phyloP scores from a whole-genome alignment of 2,797 vertebrate species.

The Myotis findleyi region DNA sequence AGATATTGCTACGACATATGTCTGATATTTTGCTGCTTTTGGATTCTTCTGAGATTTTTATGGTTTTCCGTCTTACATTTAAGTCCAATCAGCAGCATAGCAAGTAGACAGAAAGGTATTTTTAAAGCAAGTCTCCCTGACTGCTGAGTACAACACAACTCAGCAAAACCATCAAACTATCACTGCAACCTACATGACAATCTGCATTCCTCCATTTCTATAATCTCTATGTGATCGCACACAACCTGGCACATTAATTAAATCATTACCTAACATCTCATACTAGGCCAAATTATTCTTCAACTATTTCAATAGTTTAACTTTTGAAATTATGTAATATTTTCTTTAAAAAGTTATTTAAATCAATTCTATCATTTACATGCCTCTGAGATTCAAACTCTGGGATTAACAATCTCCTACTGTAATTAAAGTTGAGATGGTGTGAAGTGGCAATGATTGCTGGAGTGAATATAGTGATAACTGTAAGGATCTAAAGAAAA shows the following conservation, averaged over 20 bases:
- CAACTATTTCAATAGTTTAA: constrained; percentile 22
- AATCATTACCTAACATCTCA: constrained; percentile 9
- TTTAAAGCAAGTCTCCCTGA: constrained; percentile 22
- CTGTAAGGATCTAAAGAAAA: constrained; percentile 38
- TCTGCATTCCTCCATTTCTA: constrained; percentile 22
- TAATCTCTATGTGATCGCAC: background rate
- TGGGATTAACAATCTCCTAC: background rate
- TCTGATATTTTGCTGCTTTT: no score
- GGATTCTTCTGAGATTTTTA: no score
- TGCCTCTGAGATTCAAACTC: constrained; percentile 47
- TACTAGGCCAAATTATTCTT: background rate
- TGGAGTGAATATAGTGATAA: background rate
- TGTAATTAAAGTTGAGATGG: background rate
- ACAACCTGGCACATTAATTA: background rate
- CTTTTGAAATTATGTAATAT: constrained; percentile 45
- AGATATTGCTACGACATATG: no score
- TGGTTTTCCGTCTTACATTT: no score
- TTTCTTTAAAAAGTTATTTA: constrained; percentile 32
- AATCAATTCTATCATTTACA: constrained; percentile 38
- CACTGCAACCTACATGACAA: background rate
- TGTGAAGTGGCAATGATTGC: background rate
- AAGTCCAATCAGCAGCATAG: background rate
- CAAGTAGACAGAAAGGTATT: constrained; percentile 26
- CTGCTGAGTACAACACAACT: background rate
- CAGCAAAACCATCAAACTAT: background rate